Base-by-base conservation (phyloP, 2,113 vertebrate genomes). In the Melanostigma gelatinosum region DNA sequence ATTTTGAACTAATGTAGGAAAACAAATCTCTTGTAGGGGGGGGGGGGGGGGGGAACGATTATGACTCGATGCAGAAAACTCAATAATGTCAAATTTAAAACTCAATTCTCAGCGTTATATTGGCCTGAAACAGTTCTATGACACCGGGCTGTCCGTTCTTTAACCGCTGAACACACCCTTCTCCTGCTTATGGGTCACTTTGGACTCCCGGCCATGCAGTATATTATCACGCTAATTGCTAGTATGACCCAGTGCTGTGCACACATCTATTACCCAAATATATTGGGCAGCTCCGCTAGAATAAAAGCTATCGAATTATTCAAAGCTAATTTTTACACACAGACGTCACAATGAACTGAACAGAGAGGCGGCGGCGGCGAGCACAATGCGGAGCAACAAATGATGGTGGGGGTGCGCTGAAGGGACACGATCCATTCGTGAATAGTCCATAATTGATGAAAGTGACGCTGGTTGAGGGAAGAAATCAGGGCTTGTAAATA, bases 371-470 rank as follows among this genome's bases (percentile, higher is more conserved):
- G 60, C 12, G 24, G 20, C 50, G 44, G 32, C 32, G 32, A 69
- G 76, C 70, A 77, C 57, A 72, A 65, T 24, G 67, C 46, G 36
- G 32, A 68, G 63, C 63, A 72, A 60, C 61, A 60, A 34, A 46
- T 34, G 34, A 34, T n/a, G 62, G 62, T 27, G 69, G 50, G 65
- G 54, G 9, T 75, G 82, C 66, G 69, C 46, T 66, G 65, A 75
- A 46, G 73, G 80, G 77, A 70, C 78, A 66, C 46, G 46, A 64
- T 77, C 81, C 84, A 89, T 91, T 85, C 85, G 84, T 8, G 82
- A 71, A 71, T 68, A 63, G 61, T 88, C 65, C 77, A 85, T 85
- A 84, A 88, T 79, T 84, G 81, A 90, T 92, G 85, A 92, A 85
- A 90, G 86, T 74, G 73, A 9, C 20, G 8, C 68, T 66, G 73